Evolutionary conservation across 1,140 invertebrate genomes (phyloP).

Genomic region (Hetaerina americana): DNA sequence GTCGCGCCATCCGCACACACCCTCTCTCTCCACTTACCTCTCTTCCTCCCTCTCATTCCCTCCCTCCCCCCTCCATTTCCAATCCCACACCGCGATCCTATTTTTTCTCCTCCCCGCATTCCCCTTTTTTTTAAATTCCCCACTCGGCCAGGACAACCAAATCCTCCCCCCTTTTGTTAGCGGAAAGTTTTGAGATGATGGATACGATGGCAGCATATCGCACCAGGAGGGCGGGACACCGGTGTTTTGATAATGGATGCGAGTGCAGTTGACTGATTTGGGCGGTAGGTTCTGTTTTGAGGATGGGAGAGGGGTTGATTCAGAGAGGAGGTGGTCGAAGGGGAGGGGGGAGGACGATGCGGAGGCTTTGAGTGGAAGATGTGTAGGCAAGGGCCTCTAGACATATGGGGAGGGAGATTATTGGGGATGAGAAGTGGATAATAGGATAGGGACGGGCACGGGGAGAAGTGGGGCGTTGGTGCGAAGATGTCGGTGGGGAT

Average conservation of each 20-base stretch:
- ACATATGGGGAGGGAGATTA: no score
- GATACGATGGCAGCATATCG: not conserved
- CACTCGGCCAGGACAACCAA: not conserved
- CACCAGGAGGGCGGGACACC: no score
- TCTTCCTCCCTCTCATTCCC: not conserved
- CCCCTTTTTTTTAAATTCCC: not conserved
- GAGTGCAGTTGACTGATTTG: not conserved
- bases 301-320: not conserved
- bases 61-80: not conserved
- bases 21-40: not conserved
- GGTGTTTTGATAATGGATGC: not conserved
- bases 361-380: not conserved
- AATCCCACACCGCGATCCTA: no score
- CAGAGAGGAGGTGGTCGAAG: not conserved
- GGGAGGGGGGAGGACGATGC: not conserved
- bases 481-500: no score
- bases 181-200: no score
- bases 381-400: no score
- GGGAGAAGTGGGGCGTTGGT: no score
- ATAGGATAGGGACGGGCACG: no score
- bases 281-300: no score
- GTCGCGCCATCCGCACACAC: not conserved
- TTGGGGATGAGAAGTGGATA: no score
- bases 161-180: not conserved
- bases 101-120: not conserved